These are phyloP conservation scores for Ptyas mucosa DNA, from an alignment of 2,113 vertebrate genomes.

Conservation along the genomic window DNA sequence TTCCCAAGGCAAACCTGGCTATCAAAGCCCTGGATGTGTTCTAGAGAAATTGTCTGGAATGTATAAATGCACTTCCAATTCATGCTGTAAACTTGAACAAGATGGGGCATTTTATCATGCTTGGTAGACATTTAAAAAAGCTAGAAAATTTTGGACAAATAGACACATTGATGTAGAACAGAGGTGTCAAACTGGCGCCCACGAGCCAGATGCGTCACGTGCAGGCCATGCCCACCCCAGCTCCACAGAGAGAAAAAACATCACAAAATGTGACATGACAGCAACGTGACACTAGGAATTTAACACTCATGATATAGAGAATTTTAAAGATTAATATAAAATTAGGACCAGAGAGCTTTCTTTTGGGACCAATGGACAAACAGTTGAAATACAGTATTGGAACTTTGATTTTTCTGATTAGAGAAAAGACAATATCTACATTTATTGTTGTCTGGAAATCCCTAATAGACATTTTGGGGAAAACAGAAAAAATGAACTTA, in stretches of 20 bases:
- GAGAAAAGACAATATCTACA: not conserved
- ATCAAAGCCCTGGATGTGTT: not conserved
- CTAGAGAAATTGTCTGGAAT: not conserved
- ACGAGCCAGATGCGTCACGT: no score
- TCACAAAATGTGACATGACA: no score
- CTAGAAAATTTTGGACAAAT: not conserved
- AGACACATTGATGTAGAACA: not conserved
- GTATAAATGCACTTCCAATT: not conserved
- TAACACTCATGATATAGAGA: not conserved
- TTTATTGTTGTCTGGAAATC: not conserved
- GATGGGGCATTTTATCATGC: not conserved
- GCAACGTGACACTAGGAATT: no score
- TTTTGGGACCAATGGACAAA: not conserved
- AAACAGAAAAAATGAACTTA: not conserved
- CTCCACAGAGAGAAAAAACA: no score
- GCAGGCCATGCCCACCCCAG: no score
- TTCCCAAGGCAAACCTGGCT: not conserved
- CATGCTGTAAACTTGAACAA: not conserved
- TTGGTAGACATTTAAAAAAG: not conserved
- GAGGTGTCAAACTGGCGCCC: no score
- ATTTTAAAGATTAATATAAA: not conserved
- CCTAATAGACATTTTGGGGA: not conserved
- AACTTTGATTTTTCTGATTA: not conserved
- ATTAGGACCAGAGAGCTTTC: not conserved
- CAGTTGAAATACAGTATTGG: not conserved